Evolutionary conservation across 2,113 vertebrate genomes (phyloP).

Genomic region (Tursiops truncatus): DNA sequence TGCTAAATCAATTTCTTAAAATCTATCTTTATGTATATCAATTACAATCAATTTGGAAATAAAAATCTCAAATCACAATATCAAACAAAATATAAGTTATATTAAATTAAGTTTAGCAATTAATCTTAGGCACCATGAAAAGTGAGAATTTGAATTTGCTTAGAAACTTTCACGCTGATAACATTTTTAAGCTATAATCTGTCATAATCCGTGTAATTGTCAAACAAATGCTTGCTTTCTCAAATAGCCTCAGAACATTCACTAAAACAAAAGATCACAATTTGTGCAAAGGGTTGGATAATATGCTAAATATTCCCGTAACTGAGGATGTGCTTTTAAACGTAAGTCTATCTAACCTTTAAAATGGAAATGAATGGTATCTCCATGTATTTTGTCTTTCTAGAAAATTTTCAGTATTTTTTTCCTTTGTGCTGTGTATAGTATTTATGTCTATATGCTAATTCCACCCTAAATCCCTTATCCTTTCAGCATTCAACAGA

Average conservation of each 20-base stretch:
- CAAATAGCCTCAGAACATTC: background rate
- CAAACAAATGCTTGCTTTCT: background rate
- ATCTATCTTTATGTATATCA: background rate
- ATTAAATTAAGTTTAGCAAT: background rate
- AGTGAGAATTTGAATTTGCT: background rate
- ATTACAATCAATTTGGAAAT: background rate
- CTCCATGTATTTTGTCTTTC: background rate
- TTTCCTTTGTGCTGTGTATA: background rate
- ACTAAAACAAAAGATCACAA: background rate
- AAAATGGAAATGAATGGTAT: background rate
- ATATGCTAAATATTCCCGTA: accelerated
- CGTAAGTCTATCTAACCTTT: background rate
- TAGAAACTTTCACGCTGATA: background rate
- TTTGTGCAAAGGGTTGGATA: background rate
- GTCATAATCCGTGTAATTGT: background rate
- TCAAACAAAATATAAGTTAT: background rate
- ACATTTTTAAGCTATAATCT: background rate
- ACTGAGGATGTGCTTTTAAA: background rate
- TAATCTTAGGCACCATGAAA: background rate
- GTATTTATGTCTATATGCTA: background rate
- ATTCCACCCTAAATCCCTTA: background rate
- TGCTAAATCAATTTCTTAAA: background rate
- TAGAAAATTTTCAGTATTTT: background rate
- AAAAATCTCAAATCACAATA: background rate
- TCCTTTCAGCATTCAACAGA: background rate